Conservation (phyloP, 2,113 vertebrate species). For the Thomomys bottae region DNA sequence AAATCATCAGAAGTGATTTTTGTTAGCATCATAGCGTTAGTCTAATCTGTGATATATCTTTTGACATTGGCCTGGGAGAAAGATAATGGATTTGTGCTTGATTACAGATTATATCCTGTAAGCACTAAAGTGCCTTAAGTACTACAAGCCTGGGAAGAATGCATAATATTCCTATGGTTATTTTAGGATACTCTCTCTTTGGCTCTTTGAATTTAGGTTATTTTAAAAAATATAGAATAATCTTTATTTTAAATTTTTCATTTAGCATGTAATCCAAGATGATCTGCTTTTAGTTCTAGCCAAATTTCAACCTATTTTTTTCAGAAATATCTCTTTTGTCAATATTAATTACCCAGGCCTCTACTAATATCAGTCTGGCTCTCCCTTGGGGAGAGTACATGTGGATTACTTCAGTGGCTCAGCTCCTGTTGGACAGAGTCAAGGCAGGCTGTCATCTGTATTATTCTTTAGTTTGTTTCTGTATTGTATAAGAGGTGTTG, state of each 20-base stretch:
- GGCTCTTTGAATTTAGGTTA: too few species aligned
- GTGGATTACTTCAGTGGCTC: background rate
- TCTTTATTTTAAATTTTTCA: background rate
- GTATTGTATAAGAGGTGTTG: slow-evolving; percentile 57
- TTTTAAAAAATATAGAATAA: background rate
- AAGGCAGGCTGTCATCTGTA: background rate
- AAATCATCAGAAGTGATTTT: background rate
- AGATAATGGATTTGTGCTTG: background rate
- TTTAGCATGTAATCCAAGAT: background rate
- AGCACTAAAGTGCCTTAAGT: background rate
- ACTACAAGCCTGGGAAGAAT: background rate
- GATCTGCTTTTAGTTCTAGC: background rate
- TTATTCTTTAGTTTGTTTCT: slow-evolving; percentile 39
- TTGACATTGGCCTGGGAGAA: background rate
- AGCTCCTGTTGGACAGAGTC: background rate
- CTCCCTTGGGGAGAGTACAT: background rate
- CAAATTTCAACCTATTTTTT: background rate
- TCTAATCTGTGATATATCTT: background rate
- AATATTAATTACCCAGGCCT: background rate
- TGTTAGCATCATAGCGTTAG: background rate
- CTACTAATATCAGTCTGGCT: background rate
- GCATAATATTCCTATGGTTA: background rate
- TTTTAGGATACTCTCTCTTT: background rate
- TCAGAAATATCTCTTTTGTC: background rate
- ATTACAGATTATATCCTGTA: background rate